Percentiles rank a stretch among this genome's conserved stretches.
Conservation (phyloP, 37 sponge, comb jelly and placozoan species). For the Crambe crambe region DNA sequence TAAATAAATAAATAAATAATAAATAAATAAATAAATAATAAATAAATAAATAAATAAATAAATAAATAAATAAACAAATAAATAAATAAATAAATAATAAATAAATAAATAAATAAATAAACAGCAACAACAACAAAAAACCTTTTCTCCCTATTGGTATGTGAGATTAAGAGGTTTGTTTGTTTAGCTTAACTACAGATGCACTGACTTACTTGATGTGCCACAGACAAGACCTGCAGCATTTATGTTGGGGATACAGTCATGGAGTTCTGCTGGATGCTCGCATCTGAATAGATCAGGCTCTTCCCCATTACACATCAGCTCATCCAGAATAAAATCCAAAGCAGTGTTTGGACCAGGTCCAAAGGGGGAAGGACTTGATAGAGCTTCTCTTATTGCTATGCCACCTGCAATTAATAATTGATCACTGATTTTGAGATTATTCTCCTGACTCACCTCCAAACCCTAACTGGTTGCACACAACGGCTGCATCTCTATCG, state of each 20-base stretch:
- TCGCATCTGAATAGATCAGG: not conserved
- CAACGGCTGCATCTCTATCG: conserved; percentile 2
- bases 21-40: no score
- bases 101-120: no score
- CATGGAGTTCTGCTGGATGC: not conserved
- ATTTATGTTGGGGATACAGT: not conserved
- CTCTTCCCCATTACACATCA: not conserved
- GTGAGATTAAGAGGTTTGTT: no score
- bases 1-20: no score
- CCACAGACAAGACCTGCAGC: conserved; percentile 1
- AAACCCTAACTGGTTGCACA: conserved; percentile 12
- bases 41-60: no score
- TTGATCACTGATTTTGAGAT: not conserved
- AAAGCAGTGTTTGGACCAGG: no score
- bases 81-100: no score
- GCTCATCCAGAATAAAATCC: not conserved
- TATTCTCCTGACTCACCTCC: not conserved
- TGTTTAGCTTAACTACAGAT: not conserved
- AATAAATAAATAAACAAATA: no score
- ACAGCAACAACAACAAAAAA: no score
- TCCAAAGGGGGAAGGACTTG: no score
- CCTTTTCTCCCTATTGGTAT: no score
- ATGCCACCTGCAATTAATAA: not conserved
- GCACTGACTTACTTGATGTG: not conserved
- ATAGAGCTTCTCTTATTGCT: not conserved